Conservation (phyloP, 2,888 invertebrate genomes). For the Aporophyla lueneburgensis region DNA sequence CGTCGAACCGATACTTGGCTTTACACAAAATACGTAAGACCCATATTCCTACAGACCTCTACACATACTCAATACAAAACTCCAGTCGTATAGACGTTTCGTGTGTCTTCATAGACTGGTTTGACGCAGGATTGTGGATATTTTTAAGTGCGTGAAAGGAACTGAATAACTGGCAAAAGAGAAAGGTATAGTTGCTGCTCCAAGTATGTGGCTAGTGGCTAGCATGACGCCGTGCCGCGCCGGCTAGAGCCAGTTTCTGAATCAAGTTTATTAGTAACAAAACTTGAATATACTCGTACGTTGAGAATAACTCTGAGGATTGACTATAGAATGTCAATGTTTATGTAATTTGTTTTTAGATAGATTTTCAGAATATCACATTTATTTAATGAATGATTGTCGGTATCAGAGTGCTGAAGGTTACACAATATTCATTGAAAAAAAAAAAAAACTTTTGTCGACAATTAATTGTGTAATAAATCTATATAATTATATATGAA, state of each 20-base stretch:
- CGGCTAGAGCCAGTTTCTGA: conserved; percentile 69
- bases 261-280: conserved; percentile 71
- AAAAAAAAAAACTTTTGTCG: not conserved
- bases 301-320: conserved; percentile 38
- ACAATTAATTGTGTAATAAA: too few relatives aligned
- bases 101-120: conserved; percentile 72
- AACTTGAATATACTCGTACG: conserved; percentile 57
- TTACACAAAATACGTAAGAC: conserved; percentile 73
- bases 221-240: conserved; percentile 47
- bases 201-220: conserved; percentile 58
- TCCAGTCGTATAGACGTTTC: conserved; percentile 46
- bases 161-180: conserved; percentile 80
- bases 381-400: not conserved
- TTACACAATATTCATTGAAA: not conserved
- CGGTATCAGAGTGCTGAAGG: not conserved
- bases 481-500: too few relatives aligned
- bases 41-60: conserved; percentile 64
- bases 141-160: conserved; percentile 82
- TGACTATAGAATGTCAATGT: conserved; percentile 27
- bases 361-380: not conserved
- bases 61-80: conserved; percentile 54
- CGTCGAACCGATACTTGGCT: conserved; percentile 80
- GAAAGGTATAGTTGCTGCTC: conserved; percentile 78
- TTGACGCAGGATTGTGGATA: conserved; percentile 68
- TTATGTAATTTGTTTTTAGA: conserved; percentile 23